These are phyloP conservation scores for Aegypius monachus DNA, from an alignment of 2,113 vertebrate species.

Conservation along the genomic window DNA sequence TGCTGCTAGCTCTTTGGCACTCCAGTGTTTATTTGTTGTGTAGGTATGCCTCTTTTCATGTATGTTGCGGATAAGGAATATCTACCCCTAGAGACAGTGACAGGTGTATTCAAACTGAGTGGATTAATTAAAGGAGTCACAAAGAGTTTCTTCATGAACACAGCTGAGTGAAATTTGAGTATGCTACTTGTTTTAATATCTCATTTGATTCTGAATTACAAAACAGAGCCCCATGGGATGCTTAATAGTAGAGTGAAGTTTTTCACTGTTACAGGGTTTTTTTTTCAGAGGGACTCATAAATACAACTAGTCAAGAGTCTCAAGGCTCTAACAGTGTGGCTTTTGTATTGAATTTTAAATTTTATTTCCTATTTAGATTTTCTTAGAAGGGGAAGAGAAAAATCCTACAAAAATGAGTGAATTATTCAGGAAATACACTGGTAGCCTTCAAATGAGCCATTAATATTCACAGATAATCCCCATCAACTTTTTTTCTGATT, in stretches of 20 bases:
- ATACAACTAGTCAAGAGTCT: neutral
- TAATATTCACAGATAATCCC: neutral
- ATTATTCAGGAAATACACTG: neutral
- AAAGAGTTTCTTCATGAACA: neutral
- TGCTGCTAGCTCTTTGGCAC: neutral
- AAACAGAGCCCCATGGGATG: neutral
- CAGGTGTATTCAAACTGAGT: neutral
- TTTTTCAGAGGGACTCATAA: neutral
- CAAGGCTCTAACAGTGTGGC: neutral
- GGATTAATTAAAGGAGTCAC: neutral
- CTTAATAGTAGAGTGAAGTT: neutral
- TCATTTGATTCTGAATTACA: neutral
- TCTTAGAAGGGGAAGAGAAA: neutral
- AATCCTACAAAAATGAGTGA: neutral
- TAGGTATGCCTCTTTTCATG: neutral
- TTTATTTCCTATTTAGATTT: neutral
- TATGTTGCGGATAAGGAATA: neutral
- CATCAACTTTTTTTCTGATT: neutral
- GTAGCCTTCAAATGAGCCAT: neutral
- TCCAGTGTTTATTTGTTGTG: neutral
- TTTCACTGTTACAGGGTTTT: neutral
- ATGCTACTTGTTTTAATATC: neutral
- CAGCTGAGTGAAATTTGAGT: neutral
- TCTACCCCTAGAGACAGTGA: neutral
- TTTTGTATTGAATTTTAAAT: neutral